Evolutionary conservation across 2,797 vertebrate species (phyloP), one percentile per base, ranked within the genome.

Genomic region (Notoglanidium macrostoma): DNA sequence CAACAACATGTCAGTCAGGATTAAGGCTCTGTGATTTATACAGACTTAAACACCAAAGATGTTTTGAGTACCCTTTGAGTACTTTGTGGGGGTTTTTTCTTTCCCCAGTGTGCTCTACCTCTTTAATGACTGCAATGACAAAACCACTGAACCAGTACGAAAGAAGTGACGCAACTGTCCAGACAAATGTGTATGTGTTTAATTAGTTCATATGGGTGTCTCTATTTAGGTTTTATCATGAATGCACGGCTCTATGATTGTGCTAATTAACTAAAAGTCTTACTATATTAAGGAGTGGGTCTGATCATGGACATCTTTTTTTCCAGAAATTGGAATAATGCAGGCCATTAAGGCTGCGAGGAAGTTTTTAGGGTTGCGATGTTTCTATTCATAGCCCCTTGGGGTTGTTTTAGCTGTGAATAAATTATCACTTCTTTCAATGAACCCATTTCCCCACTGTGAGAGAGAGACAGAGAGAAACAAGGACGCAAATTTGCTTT

Each of bases 401-500:
- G 67, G 84, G 79, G 72, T 87, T 77, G 85, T 44, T 87, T 77
- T 77, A 32, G 51, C 86, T 83, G 67, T 90, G 88, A 86, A 89
- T 89, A 89, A 84, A 87, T 88, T 0, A 84, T 84, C 78, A 81
- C 59, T 85, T 72, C 40, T 80, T 85, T 83, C 19, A 77, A 40
- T 79, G 26, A 65, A 81, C n/a, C 73, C 44, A 19, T 17, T 82
- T 83, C 57, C 19, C 10, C 15, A 15, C 35, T 29, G n/a, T 51
- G 61, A 46, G 55, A 2, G 19, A 57, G 54, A 63, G 12, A n/a
- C 0, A 29, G 29, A 65, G 11, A 35, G 35, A 92, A 73, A 92
- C 89, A 91, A 88, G 89, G 76, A 91, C 85, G 84, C 12, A 1
- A 57, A 21, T 12, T 54, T 59, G 11, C 89, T 91, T 92, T 91